These are phyloP conservation scores for Tribolium madens DNA, from an alignment of 1,140 invertebrate species.

Conservation along the genomic window DNA sequence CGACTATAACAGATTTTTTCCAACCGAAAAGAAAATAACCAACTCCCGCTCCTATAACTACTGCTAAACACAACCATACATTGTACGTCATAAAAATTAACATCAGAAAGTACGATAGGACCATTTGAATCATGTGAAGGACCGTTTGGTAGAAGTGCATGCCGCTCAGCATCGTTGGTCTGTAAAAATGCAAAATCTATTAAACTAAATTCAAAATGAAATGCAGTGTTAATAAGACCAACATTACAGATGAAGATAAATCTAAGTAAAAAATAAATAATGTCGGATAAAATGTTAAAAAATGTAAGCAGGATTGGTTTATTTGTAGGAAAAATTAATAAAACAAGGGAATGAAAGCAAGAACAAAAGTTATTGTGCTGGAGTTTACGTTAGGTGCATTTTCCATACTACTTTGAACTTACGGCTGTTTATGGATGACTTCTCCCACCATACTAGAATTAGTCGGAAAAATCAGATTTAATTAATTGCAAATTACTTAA, in stretches of 20 bases:
- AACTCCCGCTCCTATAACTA: slow-evolving; percentile 88
- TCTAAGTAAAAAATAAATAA: too few relatives aligned
- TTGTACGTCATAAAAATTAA: slow-evolving; percentile 99
- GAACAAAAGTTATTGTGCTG: not conserved
- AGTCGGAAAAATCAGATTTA: slow-evolving; percentile 17
- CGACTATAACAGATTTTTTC: slow-evolving; percentile 90
- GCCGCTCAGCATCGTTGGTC: slow-evolving; percentile 82
- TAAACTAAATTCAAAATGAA: too few relatives aligned
- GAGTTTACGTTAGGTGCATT: slow-evolving; percentile 4
- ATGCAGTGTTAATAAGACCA: too few relatives aligned
- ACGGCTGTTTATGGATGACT: slow-evolving; percentile 80
- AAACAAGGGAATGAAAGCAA: not conserved
- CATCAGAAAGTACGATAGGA: slow-evolving; percentile 95
- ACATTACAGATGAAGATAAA: too few relatives aligned
- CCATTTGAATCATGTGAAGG: slow-evolving; percentile 91
- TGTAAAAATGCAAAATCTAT: slow-evolving; percentile 66
- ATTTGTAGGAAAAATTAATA: too few relatives aligned
- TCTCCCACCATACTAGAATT: slow-evolving; percentile 73
- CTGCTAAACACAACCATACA: slow-evolving; percentile 90
- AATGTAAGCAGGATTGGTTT: not conserved
- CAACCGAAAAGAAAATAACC: slow-evolving; percentile 96
- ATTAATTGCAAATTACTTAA: not conserved
- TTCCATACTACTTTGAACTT: slow-evolving; percentile 65
- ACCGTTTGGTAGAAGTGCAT: slow-evolving; percentile 89
- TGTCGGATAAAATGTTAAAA: not conserved